phyloP scores from a whole-genome alignment of 2,888 invertebrate species.

The Ceriagrion tenellum region DNA sequence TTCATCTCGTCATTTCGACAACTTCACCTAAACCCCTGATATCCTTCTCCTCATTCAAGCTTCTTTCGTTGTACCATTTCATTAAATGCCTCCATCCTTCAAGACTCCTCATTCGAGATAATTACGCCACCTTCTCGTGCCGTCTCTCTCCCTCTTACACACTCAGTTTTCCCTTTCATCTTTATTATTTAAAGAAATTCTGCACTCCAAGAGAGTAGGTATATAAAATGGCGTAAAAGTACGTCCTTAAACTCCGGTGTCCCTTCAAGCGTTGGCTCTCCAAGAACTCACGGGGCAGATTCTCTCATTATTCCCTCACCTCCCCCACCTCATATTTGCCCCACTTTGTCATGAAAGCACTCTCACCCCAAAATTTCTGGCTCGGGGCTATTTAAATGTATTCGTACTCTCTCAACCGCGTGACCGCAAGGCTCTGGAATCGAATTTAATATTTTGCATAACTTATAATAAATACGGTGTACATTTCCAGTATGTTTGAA shows the following conservation, averaged over 20 bases:
- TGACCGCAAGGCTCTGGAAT: not conserved
- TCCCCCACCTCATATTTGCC: not conserved
- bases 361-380: not conserved
- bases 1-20: not conserved
- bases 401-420: not conserved
- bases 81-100: not conserved
- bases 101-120: not conserved
- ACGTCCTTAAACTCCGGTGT: not conserved
- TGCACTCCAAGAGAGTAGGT: not conserved
- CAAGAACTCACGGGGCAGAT: not conserved
- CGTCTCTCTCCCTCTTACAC: not conserved
- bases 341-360: not conserved
- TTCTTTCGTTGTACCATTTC: not conserved
- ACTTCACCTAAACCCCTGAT: not conserved
- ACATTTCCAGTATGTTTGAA: no score
- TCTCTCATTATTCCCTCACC: not conserved
- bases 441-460: not conserved
- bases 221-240: not conserved
- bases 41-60: not conserved
- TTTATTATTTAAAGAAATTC: not conserved
- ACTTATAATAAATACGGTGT: no score
- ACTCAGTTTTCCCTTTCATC: not conserved
- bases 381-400: not conserved
- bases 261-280: not conserved
- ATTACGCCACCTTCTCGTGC: not conserved